Base-by-base conservation (phyloP, 2,113 vertebrate genomes). In the Boulengeromyrus knoepffleri region DNA sequence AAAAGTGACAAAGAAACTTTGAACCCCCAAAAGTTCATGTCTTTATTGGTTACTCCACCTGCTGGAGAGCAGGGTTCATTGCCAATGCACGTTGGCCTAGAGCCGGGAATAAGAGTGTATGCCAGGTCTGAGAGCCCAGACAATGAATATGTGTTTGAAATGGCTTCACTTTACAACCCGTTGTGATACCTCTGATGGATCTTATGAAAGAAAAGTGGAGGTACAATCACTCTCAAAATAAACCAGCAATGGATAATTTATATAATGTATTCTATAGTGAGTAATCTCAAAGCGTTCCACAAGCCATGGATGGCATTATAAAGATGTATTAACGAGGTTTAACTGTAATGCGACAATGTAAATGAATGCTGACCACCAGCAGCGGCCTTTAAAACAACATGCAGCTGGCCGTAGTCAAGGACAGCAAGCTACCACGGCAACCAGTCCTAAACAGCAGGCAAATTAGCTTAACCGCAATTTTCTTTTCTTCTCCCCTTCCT, bases 401-500 rank as follows among this genome's bases (percentile, higher is more conserved):
- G 80, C 87, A 85, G 89, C 50, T 17, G 70, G 84, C 27, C 49
- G 91, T 91, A 85, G 92, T 90, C 92, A 93, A 93, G 93, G 92
- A 92, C 90, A 92, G 88, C 92, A 89, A 0, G 7, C 90, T 90
- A 1, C 87, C 80, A 88, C 91, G 91, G 93, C 90, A 93, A 91
- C 90, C 90, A 62, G 53, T 92, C 91, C 92, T 77, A 47, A 91
- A 90, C 36, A 90, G 91, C 45, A 84, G 90, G 47, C 84, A 91
- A 92, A 92, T 92, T 88, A 91, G 90, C 89, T 90, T 58, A 84
- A 85, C 88, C 3, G n/a, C 89, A 17, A n/a, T 80, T 80, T 42
- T 42, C 36, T 39, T 42, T 80, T 77, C 88, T 86, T 88, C 58
- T 36, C 42, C 27, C 70, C 52, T 53, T 7, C 56, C 58, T 31